Evolutionary conservation across 2,888 invertebrate genomes (phyloP), one percentile per base, ranked within the genome.

Genomic region (Urechis unicinctus): DNA sequence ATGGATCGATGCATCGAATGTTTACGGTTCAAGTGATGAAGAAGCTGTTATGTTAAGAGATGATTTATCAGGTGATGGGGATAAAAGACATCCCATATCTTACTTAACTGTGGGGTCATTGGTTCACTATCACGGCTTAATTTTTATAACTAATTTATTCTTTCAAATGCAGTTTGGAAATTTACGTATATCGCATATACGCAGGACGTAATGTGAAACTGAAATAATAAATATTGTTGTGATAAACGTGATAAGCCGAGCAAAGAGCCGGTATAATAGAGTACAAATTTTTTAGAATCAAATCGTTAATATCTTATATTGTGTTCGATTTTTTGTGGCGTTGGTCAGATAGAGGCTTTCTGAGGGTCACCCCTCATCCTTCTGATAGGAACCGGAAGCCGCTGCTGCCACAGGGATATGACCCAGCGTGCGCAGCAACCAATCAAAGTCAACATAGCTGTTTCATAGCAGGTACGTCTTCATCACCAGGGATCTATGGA

Each of bases 1-100:
- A 0, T 91, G 84, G 74, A 84, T 92, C 28, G 92, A 92, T 73
- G 91, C 83, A 0, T 91, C 91, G 24, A 53, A 50, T 42, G 52
- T 65, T 13, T 65, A 65, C 45, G 65, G 65, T 25, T 50, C 58
- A 28, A 60, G 42, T n/a, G 43, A 43, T 22, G 54, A 57, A 41
- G 61, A 56, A n/a, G 49, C 52, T n/a, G 53, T 44, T 21, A 44
- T 9, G 24, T 52, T 62, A 21, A 50, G 61, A 29, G 57, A 55
- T 44, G n/a, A n/a, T n/a, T n/a, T n/a, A n/a, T 42, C 26, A 5
- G 6, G 9, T 36, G 41, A n/a, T 36, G 9, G n/a, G 41, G 9
- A 36, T 13, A 36, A 36, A 36, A 9, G n/a, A 36, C n/a, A 36
- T 36, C 41, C 41, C 41, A 36, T 9, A 9, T 36, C 41, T 13